Conservation (phyloP, 2,113 vertebrate species). For the Psephotus haematonotus region DNA sequence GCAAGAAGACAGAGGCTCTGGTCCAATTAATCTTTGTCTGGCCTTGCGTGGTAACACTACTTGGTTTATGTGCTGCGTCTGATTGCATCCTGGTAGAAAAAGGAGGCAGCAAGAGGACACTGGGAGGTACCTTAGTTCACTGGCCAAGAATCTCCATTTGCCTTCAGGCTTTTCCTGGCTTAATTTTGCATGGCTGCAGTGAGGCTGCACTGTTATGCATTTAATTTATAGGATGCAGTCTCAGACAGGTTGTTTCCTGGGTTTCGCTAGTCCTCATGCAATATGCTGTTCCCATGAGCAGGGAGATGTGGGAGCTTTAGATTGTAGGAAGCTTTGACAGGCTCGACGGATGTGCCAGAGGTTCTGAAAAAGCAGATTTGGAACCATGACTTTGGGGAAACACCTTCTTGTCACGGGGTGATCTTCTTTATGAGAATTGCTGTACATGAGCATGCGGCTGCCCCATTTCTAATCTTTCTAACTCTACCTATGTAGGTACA, state of each 20-base stretch:
- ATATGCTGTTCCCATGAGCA: not conserved
- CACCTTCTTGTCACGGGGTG: not conserved
- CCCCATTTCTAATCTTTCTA: not conserved
- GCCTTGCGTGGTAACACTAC: not conserved
- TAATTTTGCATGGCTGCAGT: not conserved
- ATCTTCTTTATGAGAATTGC: not conserved
- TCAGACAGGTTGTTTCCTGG: not conserved
- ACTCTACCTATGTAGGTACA: not conserved
- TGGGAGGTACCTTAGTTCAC: not conserved
- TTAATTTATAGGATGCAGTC: not conserved
- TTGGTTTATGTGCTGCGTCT: not conserved
- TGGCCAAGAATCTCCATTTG: not conserved
- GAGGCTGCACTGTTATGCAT: rapidly evolving
- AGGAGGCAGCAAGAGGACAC: not conserved
- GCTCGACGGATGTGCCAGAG: not conserved
- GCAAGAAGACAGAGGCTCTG: not conserved
- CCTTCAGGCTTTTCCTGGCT: not conserved
- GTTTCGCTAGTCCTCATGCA: not conserved
- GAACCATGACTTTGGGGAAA: not conserved
- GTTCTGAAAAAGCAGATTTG: not conserved
- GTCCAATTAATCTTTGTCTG: not conserved
- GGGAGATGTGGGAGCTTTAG: not conserved
- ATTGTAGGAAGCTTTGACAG: not conserved
- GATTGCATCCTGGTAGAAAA: not conserved
- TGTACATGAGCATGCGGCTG: not conserved